Evolutionary conservation across 2,113 vertebrate genomes (phyloP), one percentile per base, ranked within the genome.

Genomic region (Aix galericulata): DNA sequence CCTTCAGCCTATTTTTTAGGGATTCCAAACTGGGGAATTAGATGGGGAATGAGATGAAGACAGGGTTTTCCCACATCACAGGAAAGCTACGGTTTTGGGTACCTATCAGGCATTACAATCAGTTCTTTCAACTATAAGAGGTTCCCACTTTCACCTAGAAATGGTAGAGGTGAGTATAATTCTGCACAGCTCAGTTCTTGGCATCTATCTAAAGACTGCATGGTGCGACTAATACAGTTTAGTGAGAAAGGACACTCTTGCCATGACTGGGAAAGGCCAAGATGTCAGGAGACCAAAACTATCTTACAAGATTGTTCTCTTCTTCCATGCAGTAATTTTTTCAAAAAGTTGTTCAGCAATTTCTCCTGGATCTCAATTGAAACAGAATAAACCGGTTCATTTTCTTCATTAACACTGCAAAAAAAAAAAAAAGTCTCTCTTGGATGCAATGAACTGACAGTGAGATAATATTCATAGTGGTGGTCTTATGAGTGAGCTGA

Each of bases 221-320:
- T 1, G 13, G 29, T 8, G 7, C 17, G 26, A 8, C 1, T 2
- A 32, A 10, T 27, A 34, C 22, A 42, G 1, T 17, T 69, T 38
- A 20, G 75, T 21, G 38, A 76, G 63, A 68, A 78, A 60, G 13
- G 15, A 6, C 22, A 31, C 2, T 13, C 59, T 69, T 76, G 38
- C 9, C 17, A 21, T 13, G 8, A 82, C 7, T 9, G 10, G 36
- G 6, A 66, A 7, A 44, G 12, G 31, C 29, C 31, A 72, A 64
- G 38, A 22, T 4, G 2, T 6, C 31, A 17, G 26, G 63, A 68
- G 10, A 85, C 1, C 17, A 78, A 36, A 83, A 46, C 4, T 46
- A 32, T 52, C 86, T 63, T 32, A 63, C 0, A 0, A 64, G 56
- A 12, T 4, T 82, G 2, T 13, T 81, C 6, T 25, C 75, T 84